A percentile compares a stretch with the other conserved stretches of the same genome.
These are phyloP conservation scores for Penaeus indicus DNA, from an alignment of 1,140 invertebrate species.

Conservation along the genomic window DNA sequence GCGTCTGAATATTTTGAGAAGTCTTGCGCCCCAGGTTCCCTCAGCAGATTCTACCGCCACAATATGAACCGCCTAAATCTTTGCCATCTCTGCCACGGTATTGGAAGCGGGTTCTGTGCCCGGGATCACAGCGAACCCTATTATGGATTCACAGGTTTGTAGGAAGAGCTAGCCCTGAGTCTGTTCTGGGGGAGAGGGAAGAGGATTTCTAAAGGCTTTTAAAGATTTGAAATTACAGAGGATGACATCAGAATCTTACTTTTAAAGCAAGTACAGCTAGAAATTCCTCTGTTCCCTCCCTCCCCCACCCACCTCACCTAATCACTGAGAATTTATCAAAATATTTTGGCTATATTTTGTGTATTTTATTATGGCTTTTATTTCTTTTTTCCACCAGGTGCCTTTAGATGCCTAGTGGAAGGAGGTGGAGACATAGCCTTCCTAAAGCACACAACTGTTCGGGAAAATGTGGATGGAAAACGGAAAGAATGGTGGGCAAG, in stretches of 20 bases:
- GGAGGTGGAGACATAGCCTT: constrained; percentile 96
- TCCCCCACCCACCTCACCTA: not conserved
- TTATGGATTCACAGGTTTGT: constrained; percentile 83
- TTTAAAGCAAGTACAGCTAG: not conserved
- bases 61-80: constrained; percentile 88
- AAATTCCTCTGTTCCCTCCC: not conserved
- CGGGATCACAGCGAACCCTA: constrained; percentile 90
- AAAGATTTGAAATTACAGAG: not conserved
- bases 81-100: constrained; percentile 93
- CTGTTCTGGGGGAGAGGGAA: not conserved
- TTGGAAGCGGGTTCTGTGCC: constrained; percentile 84
- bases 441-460: constrained; percentile 89
- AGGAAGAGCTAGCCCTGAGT: not conserved
- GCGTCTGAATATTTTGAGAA: constrained; percentile 94
- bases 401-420: constrained; percentile 93
- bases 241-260: not conserved
- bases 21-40: constrained; percentile 89
- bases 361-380: constrained; percentile 3
- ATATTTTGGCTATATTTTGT: not conserved
- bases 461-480: constrained; percentile 91
- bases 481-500: constrained; percentile 92
- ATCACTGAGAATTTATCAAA: not conserved
- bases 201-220: not conserved
- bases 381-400: constrained; percentile 72
- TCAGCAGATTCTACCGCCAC: constrained; percentile 84